phyloP scores from a whole-genome alignment of 2,888 invertebrate genomes.

The Tricholauxania praeusta region DNA sequence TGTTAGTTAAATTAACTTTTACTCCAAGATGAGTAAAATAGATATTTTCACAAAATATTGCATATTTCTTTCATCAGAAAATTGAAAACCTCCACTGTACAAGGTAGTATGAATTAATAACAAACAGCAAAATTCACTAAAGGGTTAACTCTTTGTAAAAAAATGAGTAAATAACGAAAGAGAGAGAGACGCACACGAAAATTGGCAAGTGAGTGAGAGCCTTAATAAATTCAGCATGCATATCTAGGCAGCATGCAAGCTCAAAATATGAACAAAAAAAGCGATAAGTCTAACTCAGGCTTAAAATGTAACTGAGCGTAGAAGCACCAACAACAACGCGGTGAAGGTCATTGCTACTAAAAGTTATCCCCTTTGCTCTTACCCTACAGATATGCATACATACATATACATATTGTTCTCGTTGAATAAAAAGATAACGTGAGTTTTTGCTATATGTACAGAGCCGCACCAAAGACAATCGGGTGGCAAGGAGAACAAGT shows the following conservation, averaged over 20 bases:
- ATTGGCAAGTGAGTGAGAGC: not conserved
- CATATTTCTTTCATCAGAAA: too few species aligned
- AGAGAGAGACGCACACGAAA: not conserved
- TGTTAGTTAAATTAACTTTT: too few species aligned
- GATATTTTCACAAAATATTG: too few species aligned
- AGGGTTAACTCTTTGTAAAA: not conserved
- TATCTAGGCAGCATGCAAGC: not conserved
- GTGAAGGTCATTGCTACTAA: slow-evolving; percentile 69
- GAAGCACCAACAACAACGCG: slow-evolving; percentile 61
- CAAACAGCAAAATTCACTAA: slow-evolving; percentile 25
- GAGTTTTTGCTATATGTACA: too few species aligned
- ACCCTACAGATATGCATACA: not conserved
- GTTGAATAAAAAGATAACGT: too few species aligned
- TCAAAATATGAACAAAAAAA: not conserved
- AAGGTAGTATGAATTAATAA: not conserved
- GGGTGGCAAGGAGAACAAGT: too few species aligned
- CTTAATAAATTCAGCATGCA: not conserved
- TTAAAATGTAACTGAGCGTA: slow-evolving; percentile 18
- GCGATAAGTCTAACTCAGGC: not conserved
- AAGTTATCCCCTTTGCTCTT: slow-evolving; percentile 65
- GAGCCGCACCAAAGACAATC: too few species aligned
- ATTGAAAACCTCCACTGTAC: too few species aligned
- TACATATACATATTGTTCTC: too few species aligned
- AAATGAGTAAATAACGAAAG: not conserved
- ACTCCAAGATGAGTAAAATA: too few species aligned